Conservation (phyloP, 2,797 vertebrate species). For the Hozukius guyotensis region DNA sequence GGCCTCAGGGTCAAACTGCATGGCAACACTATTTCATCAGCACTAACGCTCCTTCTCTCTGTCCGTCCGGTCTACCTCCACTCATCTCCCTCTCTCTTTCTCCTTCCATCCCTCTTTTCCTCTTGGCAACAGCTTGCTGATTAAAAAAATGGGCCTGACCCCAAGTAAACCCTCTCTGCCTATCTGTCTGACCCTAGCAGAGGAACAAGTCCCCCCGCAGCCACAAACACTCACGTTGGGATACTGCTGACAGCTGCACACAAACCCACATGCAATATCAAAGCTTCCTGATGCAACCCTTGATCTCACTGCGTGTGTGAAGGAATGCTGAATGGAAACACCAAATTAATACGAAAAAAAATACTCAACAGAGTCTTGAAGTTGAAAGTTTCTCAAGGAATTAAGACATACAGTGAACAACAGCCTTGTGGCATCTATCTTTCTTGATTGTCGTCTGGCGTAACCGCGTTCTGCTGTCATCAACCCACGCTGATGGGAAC, state of each 20-base stretch:
- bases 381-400: background rate
- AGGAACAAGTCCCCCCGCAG: constrained; percentile 41
- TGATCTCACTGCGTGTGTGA: constrained; percentile 6
- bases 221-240: constrained; percentile 31
- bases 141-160: constrained; percentile 71
- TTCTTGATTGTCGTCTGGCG: constrained; percentile 18
- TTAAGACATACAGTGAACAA: background rate
- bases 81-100: constrained; percentile 4
- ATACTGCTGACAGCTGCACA: constrained; percentile 59
- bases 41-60: constrained; percentile 28
- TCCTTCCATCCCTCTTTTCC: constrained; percentile 40
- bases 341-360: constrained; percentile 22
- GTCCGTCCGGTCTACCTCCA: constrained; percentile 11
- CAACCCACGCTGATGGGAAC: constrained; percentile 12
- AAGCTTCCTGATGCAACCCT: constrained; percentile 55
- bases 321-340: constrained; percentile 25
- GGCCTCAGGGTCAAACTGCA: constrained; percentile 67
- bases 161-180: constrained; percentile 59
- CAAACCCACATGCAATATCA: constrained; percentile 47
- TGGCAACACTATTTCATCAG: constrained; percentile 69
- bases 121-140: constrained; percentile 65
- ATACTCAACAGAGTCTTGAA: background rate
- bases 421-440: background rate
- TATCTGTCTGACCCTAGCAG: constrained; percentile 62
- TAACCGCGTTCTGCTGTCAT: constrained; percentile 9